Percentiles rank a stretch among this genome's conserved stretches.
These are phyloP conservation scores for Aphelenchoides avenae DNA, from an alignment of 1,140 invertebrate species.

Conservation along the genomic window DNA sequence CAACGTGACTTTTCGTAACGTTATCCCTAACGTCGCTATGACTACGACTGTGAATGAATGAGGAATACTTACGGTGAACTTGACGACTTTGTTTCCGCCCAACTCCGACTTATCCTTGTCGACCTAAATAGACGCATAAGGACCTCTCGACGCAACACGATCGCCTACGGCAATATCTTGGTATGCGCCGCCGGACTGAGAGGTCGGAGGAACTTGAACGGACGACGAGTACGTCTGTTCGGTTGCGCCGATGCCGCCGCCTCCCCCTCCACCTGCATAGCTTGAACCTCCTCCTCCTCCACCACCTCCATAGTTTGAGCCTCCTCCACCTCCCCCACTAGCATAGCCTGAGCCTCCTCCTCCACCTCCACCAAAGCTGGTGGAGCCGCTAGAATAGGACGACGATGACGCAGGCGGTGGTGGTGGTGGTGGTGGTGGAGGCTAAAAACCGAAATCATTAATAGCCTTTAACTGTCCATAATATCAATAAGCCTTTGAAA, in stretches of 20 bases:
- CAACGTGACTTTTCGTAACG: neutral
- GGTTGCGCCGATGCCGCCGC: neutral
- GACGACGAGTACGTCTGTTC: neutral
- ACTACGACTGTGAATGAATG: neutral
- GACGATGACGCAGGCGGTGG: no score
- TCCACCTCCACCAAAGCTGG: no score
- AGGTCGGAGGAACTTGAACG: neutral
- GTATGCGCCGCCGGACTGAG: no score
- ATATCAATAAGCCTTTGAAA: no score
- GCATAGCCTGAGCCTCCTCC: no score
- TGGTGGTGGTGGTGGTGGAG: no score
- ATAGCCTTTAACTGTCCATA: no score
- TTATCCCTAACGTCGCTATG: constrained; percentile 16
- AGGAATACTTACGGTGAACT: neutral
- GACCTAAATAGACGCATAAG: constrained; percentile 1
- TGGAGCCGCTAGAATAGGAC: no score
- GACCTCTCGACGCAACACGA: constrained; percentile 9
- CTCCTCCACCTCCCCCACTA: constrained; percentile 3
- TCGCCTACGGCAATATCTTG: no score
- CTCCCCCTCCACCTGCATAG: neutral
- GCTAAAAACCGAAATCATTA: no score
- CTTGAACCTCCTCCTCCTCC: constrained; percentile 8
- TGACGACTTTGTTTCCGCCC: constrained; percentile 2
- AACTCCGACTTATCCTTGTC: constrained; percentile 11
- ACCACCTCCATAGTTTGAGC: constrained; percentile 1